These are phyloP conservation scores for Perca schrenkii DNA, from an alignment of 2,113 vertebrate genomes.

Conservation along the genomic window DNA sequence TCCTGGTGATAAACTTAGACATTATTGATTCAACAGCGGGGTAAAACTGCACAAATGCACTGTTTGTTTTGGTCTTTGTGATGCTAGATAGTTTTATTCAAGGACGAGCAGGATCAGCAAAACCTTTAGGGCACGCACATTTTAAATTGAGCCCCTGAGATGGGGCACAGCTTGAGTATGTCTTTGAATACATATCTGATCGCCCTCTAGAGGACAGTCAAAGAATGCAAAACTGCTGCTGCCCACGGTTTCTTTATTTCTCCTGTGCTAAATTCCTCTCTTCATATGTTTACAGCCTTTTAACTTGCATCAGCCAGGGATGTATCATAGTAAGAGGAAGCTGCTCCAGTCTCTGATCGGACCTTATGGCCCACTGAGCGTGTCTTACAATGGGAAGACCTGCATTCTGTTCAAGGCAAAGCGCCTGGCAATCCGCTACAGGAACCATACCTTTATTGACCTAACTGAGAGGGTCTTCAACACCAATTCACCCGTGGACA, in stretches of 20 bases:
- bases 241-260: neutral
- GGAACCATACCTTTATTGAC: slow-evolving; percentile 93
- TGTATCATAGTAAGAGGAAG: slow-evolving; percentile 82
- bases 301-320: slow-evolving; percentile 81
- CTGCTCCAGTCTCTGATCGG: slow-evolving; percentile 82
- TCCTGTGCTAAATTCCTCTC: neutral
- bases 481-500: slow-evolving; percentile 86
- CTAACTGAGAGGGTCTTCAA: slow-evolving; percentile 90
- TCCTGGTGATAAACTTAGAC: neutral
- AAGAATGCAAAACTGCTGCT: slow-evolving; percentile 28
- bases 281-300: slow-evolving; percentile 77
- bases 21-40: neutral
- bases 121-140: neutral
- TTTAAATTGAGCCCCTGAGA: slow-evolving; percentile 22
- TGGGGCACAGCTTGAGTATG: neutral
- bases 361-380: slow-evolving; percentile 87
- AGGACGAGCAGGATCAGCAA: neutral
- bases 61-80: neutral
- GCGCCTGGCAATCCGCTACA: slow-evolving; percentile 90
- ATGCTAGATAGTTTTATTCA: neutral
- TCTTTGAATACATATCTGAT: neutral
- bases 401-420: slow-evolving; percentile 97
- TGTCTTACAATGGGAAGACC: slow-evolving; percentile 88
- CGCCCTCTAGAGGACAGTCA: slow-evolving; percentile 37
- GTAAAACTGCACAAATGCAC: neutral